These are phyloP conservation scores for Mimumesa dahlbomi DNA, from an alignment of 2,888 invertebrate genomes.

Conservation along the genomic window DNA sequence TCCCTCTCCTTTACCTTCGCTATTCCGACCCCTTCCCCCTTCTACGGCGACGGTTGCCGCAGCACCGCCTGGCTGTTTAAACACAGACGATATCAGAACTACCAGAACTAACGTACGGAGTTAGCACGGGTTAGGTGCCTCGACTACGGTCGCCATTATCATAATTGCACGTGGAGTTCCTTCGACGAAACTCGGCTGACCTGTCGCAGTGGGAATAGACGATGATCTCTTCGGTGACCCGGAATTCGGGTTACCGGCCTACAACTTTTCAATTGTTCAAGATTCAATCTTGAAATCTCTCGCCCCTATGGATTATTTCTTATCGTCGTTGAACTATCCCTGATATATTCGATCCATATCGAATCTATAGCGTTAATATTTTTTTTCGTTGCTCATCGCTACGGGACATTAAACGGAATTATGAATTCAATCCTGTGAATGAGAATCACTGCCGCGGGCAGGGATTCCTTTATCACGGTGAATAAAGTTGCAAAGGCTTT, in stretches of 20 bases:
- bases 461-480: slow-evolving; percentile 30
- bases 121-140: slow-evolving; percentile 69
- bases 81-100: slow-evolving; percentile 80
- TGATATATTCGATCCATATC: too few species aligned
- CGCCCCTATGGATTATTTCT: not conserved
- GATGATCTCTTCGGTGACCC: slow-evolving; percentile 62
- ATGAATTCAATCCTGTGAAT: not conserved
- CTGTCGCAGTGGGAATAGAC: slow-evolving; percentile 64
- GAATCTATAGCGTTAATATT: too few species aligned
- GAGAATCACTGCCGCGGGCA: slow-evolving; percentile 36
- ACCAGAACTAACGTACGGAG: slow-evolving; percentile 74
- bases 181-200: slow-evolving; percentile 67
- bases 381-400: too few species aligned
- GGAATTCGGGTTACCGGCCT: slow-evolving; percentile 41
- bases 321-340: too few species aligned
- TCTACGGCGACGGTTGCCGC: slow-evolving; percentile 63
- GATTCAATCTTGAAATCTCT: not conserved
- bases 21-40: not conserved
- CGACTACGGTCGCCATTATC: slow-evolving; percentile 75
- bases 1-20: slow-evolving; percentile 6
- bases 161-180: slow-evolving; percentile 75
- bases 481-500: slow-evolving; percentile 46
- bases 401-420: too few species aligned
- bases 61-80: slow-evolving; percentile 78
- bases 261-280: not conserved